Evolutionary conservation across 2,888 invertebrate genomes (phyloP), one percentile per base, ranked within the genome.

Genomic region (Belgica antarctica): DNA sequence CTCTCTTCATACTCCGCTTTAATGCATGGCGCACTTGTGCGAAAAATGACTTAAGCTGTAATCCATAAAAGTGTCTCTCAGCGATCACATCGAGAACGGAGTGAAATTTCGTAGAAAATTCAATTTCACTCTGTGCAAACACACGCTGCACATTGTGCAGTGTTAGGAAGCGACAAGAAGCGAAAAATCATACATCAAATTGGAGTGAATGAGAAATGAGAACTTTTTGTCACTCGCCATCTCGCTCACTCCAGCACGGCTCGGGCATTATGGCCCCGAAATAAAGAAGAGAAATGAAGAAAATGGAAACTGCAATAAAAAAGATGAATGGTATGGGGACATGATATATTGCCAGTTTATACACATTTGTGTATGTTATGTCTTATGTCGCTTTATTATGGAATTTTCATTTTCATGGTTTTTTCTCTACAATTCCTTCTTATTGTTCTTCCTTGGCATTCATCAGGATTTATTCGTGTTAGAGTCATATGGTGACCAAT

Each of bases 291-390:
- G 52, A 66, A 66, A 47, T 47, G 27, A 66, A 69, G 68, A 57
- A 69, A 69, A 69, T 69, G 68, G 68, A 57, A 69, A 66, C 46
- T 46, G 47, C 65, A 66, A 66, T 66, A 66, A 66, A 66, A 47
- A 66, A 66, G 68, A 69, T 69, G 68, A 69, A 69, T 69, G 68
- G 68, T 22, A 69, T 69, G 59, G 24, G 57, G 68, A 69, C 57
- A 31, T 41, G 41, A 69, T 69, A 52, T 66, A 66, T 66, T 27
- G 19, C 24, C 12, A 8, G 28, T 31, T 34, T n/a, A 10, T 28
- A 7, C 19, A 19, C 34, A 15, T 66, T 10, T 66, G 47, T 25
- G 47, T 47, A 24, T 65, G 27, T 46, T 24, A 27, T 24, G 24
- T 22, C 25, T 66, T 27, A 47, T 66, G 17, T 66, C 25, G 31